Base-by-base conservation (phyloP, 2,888 invertebrate genomes). In the Zaprionus bogoriensis region DNA sequence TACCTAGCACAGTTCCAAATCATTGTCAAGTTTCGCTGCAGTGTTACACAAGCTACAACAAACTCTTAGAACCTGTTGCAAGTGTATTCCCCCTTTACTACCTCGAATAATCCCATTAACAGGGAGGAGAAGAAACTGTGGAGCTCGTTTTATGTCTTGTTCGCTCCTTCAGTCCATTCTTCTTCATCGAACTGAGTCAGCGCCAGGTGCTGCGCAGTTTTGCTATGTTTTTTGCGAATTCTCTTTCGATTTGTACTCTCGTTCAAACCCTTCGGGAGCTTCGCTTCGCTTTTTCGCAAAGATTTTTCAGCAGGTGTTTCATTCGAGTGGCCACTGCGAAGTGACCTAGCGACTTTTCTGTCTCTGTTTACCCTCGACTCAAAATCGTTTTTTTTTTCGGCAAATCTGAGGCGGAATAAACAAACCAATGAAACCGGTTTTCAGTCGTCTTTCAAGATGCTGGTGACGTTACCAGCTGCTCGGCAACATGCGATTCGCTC, bases 381-480 rank as follows among this genome's bases (percentile, higher is more conserved):
- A 36, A 5, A 66, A n/a, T 12, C 2, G 10, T 17, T 19, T 6
- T 23, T 25, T 38, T 38, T 53, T 65, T 69, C 57, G 67, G 42
- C 67, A 72, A 67, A 54, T 55, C 22, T 51, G 51, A 51, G 44
- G 51, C 55, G 51, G 47, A 51, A 25, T 22, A 41, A 71, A 71
- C 32, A 59, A 44, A 45, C 62, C 36, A 41, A 48, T 36, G 12
- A 55, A 72, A 72, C 74, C 58, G 69, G 72, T 72, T 71, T 19
- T 17, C 41, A 45, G 52, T 54, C 63, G 14, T 19, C 47, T 64
- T 39, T 50, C 50, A 32, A 57, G 57, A 70, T 51, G 54, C 51
- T 57, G 73, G 25, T 64, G 71, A 72, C 72, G 64, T 54, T 58
- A 64, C 41, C 71, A 71, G 71, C 71, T 71, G 71, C 52, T 58